Conservation (phyloP, 2,888 invertebrate species). For the Lasioglossum villosulum region DNA sequence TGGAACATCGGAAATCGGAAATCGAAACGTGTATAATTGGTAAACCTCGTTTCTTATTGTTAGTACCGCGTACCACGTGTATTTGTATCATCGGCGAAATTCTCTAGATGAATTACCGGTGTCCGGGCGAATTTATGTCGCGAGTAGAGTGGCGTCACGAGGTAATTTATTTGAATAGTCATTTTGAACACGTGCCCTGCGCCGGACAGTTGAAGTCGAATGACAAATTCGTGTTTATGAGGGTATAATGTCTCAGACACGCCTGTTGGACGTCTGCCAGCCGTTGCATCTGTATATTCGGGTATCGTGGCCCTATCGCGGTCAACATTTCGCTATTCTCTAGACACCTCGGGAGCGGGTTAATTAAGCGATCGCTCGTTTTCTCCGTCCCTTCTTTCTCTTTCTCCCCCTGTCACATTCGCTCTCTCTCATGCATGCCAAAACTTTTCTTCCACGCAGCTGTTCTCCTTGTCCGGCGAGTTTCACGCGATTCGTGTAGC, state of each 20-base stretch:
- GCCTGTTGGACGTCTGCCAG: conserved; percentile 67
- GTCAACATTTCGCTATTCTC: conserved; percentile 58
- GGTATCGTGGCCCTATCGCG: conserved; percentile 63
- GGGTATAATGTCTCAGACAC: conserved; percentile 43
- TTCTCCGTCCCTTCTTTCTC: conserved; percentile 19
- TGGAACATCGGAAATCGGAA: conserved; percentile 12
- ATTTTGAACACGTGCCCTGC: conserved; percentile 2
- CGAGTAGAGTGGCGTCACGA: neutral
- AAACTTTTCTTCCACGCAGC: conserved; percentile 60
- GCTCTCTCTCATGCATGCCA: conserved; percentile 13
- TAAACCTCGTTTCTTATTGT: neutral
- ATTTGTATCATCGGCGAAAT: neutral
- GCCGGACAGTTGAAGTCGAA: conserved; percentile 13
- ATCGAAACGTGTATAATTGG: conserved; percentile 36
- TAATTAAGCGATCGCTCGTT: conserved; percentile 70
- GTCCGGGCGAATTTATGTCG: neutral
- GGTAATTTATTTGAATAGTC: conserved; percentile 14
- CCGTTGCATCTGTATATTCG: conserved; percentile 62
- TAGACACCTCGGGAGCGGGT: conserved; percentile 55
- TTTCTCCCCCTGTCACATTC: conserved; percentile 42
- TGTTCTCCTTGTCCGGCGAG: conserved; percentile 37
- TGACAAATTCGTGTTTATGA: conserved; percentile 57
- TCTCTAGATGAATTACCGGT: neutral
- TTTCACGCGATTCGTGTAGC: conserved; percentile 52
- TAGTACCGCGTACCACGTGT: neutral